Evolutionary conservation across 2,888 invertebrate genomes (phyloP).

Genomic region (Anthrax anthrax): DNA sequence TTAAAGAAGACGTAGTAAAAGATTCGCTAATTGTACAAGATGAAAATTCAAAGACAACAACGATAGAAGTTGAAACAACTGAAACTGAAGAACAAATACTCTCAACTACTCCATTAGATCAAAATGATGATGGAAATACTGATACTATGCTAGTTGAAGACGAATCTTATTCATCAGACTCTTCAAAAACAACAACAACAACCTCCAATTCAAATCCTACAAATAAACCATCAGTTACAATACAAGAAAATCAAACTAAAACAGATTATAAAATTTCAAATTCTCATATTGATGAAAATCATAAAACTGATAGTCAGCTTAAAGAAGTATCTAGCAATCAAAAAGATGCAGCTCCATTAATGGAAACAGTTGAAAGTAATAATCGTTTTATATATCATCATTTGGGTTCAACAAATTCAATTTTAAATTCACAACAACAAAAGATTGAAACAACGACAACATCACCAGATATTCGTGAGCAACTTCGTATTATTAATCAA

Average conservation of each 20-base stretch:
- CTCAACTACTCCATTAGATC: conserved; percentile 3
- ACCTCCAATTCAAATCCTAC: background rate
- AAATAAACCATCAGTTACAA: background rate
- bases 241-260: background rate
- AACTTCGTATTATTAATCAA: conserved; percentile 10
- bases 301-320: too few relatives aligned
- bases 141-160: background rate
- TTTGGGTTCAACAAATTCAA: conserved; percentile 1
- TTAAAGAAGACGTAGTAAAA: conserved; percentile 10
- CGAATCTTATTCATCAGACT: background rate
- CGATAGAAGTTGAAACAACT: background rate
- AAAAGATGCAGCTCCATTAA: background rate
- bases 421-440: background rate
- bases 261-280: background rate
- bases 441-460: background rate
- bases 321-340: background rate
- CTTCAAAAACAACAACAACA: too few relatives aligned
- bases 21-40: conserved; percentile 11
- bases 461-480: conserved; percentile 9
- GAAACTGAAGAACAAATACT: conserved; percentile 6
- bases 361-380: conserved; percentile 9
- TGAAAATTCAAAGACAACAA: background rate
- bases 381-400: conserved; percentile 14
- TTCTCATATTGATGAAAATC: too few relatives aligned
- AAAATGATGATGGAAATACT: background rate